A percentile compares a stretch with the other conserved stretches of the same genome.
phyloP scores from a whole-genome alignment of 2,888 invertebrate species.

The Macrosoma leucophasiata region DNA sequence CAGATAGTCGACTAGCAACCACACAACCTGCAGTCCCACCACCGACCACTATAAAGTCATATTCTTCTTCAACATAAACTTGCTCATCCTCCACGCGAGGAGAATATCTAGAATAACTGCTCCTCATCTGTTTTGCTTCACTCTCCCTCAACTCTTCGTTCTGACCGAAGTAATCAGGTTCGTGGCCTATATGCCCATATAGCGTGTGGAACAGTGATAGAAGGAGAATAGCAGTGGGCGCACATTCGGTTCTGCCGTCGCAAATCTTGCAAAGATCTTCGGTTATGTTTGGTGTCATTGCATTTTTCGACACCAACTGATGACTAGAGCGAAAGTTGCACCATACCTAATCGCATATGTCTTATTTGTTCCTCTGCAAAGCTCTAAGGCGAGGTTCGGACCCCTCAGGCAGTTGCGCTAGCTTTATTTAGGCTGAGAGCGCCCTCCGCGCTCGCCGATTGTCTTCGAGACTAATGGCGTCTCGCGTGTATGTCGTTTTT shows the following conservation, averaged over 20 bases:
- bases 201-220: constrained; percentile 61
- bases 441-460: too few species aligned
- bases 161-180: constrained; percentile 54
- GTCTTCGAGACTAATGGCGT: too few species aligned
- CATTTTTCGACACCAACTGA: too few species aligned
- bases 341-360: too few species aligned
- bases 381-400: too few species aligned
- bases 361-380: too few species aligned
- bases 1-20: constrained; percentile 59
- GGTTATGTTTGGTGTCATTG: constrained; percentile 58
- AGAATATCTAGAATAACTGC: constrained; percentile 6
- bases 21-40: constrained; percentile 67
- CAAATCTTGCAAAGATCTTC: constrained; percentile 63
- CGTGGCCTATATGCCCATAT: constrained; percentile 55
- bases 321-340: too few species aligned
- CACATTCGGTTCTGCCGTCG: constrained; percentile 65
- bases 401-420: too few species aligned
- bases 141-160: constrained; percentile 27
- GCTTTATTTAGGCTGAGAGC: too few species aligned
- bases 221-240: constrained; percentile 62
- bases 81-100: constrained; percentile 19
- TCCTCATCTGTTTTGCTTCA: constrained; percentile 9
- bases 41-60: constrained; percentile 60
- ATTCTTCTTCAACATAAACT: constrained; percentile 30
- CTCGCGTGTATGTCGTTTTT: too few species aligned